phyloP scores from a whole-genome alignment of 2,797 vertebrate genomes.

The Sebastes oblongus region DNA sequence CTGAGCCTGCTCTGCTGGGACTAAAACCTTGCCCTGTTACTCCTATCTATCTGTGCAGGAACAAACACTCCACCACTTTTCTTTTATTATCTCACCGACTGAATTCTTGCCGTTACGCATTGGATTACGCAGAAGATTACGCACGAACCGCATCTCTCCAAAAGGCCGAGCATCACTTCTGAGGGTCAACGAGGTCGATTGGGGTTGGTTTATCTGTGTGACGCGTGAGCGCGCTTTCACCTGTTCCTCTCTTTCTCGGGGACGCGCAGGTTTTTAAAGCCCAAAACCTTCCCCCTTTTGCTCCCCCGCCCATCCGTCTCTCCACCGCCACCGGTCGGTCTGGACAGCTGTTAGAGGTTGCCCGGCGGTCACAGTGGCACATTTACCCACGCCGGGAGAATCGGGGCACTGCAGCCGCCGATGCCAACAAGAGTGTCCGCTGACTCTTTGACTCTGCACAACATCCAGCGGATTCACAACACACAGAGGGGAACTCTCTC shows the following conservation, averaged over 20 bases:
- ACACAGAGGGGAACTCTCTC: slow-evolving; percentile 66
- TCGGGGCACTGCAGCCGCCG: slow-evolving; percentile 73
- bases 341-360: slow-evolving; percentile 80
- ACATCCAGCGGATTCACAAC: slow-evolving; percentile 75
- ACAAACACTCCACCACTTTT: slow-evolving; percentile 21
- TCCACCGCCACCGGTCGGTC: slow-evolving; percentile 45
- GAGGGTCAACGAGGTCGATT: slow-evolving; percentile 60
- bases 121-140: slow-evolving; percentile 73
- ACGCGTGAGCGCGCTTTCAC: slow-evolving; percentile 81
- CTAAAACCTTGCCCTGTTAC: slow-evolving; percentile 46
- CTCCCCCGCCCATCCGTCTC: slow-evolving; percentile 65
- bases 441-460: slow-evolving; percentile 78
- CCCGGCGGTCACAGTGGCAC: slow-evolving; percentile 79
- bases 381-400: slow-evolving; percentile 69
- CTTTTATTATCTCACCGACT: slow-evolving; percentile 1
- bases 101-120: slow-evolving; percentile 44
- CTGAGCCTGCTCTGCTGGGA: slow-evolving; percentile 63
- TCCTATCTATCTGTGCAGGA: slow-evolving; percentile 21
- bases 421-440: slow-evolving; percentile 79
- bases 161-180: slow-evolving; percentile 37
- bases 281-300: slow-evolving; percentile 57
- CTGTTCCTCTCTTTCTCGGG: slow-evolving; percentile 76
- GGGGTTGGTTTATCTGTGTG: slow-evolving; percentile 54
- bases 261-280: slow-evolving; percentile 72
- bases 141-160: slow-evolving; percentile 41